Evolutionary conservation across 2,797 vertebrate species (phyloP).

Genomic region (Acanthopagrus latus): DNA sequence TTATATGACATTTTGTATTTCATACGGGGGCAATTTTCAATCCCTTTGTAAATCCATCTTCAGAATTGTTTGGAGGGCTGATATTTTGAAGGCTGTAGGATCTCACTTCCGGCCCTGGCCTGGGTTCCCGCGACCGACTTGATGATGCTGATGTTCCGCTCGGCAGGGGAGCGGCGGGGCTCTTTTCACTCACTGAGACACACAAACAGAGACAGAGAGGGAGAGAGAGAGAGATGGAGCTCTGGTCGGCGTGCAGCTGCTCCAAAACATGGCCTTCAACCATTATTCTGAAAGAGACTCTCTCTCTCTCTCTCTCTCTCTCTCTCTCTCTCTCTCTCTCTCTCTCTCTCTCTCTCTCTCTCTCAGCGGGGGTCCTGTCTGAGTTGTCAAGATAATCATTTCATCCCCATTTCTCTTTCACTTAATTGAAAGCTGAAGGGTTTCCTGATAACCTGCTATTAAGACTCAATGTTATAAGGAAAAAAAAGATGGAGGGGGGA

Average conservation of each 20-base stretch:
- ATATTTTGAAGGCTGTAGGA: constrained; percentile 65
- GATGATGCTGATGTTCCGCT: constrained; percentile 76
- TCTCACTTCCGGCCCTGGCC: not conserved
- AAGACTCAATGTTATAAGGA: constrained; percentile 22
- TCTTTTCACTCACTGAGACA: constrained; percentile 76
- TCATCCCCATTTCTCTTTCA: constrained; percentile 54
- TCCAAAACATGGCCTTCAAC: constrained; percentile 62
- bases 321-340: constrained; percentile 25
- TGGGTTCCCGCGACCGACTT: constrained; percentile 53
- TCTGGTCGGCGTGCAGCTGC: constrained; percentile 75
- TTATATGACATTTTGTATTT: no score
- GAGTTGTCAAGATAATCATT: constrained; percentile 55
- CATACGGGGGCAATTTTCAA: rapidly evolving
- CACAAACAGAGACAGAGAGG: constrained; percentile 57
- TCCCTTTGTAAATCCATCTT: no score
- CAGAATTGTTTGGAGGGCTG: not conserved
- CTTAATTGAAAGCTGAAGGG: constrained; percentile 47
- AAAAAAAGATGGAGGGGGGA: not conserved
- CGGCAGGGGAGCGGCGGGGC: constrained; percentile 81
- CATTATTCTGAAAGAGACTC: constrained; percentile 31
- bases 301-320: constrained; percentile 15
- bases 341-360: constrained; percentile 18
- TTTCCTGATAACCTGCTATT: constrained; percentile 51
- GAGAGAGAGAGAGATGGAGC: constrained; percentile 41
- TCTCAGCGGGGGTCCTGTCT: constrained; percentile 45